Evolutionary conservation across 2,113 vertebrate species (phyloP).

Genomic region (Scopus umbretta): DNA sequence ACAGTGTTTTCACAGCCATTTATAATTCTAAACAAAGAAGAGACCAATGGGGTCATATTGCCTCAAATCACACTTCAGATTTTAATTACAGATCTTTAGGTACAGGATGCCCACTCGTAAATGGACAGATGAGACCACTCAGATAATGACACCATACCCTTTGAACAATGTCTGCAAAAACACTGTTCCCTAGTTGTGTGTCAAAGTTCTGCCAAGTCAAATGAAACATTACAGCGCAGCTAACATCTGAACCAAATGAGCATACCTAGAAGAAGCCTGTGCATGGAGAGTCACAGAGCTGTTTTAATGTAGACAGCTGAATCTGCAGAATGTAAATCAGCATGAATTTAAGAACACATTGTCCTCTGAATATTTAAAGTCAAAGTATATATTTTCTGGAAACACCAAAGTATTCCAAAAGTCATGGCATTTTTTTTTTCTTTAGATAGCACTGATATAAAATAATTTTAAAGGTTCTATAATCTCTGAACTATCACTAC

Average conservation of each 20-base stretch:
- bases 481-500: not conserved
- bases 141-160: not conserved
- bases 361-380: not conserved
- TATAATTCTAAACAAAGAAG: constrained; percentile 29
- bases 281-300: not conserved
- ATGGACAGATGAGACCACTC: not conserved
- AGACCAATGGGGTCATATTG: not conserved
- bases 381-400: not conserved
- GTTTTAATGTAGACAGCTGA: not conserved
- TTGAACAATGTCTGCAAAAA: constrained; percentile 37
- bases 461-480: not conserved
- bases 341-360: not conserved
- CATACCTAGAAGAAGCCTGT: not conserved
- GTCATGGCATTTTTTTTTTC: not conserved
- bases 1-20: not conserved
- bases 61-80: not conserved
- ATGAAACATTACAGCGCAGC: not conserved
- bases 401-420: not conserved
- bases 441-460: not conserved
- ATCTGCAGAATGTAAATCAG: not conserved
- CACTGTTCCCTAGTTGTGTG: not conserved
- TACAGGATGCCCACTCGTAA: not conserved
- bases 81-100: not conserved
- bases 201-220: not conserved
- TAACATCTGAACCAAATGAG: not conserved